Evolutionary conservation across 1,140 invertebrate species (phyloP).

Genomic region (Agraylea sexmaculata): DNA sequence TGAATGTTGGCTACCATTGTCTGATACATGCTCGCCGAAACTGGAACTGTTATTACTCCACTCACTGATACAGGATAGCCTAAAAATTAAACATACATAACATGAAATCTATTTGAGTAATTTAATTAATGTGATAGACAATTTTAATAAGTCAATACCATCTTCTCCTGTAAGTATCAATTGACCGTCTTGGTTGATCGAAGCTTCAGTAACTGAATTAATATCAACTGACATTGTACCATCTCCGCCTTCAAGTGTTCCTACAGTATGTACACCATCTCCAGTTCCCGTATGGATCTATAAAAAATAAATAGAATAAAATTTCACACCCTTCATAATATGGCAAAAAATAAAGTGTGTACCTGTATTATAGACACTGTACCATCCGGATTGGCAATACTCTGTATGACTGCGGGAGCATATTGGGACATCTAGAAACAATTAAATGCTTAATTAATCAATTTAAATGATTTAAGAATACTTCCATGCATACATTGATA

Average conservation of each 20-base stretch:
- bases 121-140: too few species aligned
- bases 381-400: conserved; percentile 92
- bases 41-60: conserved; percentile 90
- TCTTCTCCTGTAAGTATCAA: conserved; percentile 91
- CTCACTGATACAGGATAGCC: conserved; percentile 79
- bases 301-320: conserved; percentile 10
- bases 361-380: conserved; percentile 93
- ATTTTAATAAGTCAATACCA: too few species aligned
- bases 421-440: conserved; percentile 53
- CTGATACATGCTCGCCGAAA: conserved; percentile 91
- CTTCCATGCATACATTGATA: too few species aligned
- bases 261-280: conserved; percentile 55
- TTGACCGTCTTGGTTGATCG: conserved; percentile 82
- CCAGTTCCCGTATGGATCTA: conserved; percentile 66
- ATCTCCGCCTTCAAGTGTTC: conserved; percentile 67
- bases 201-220: conserved; percentile 76
- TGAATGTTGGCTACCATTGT: conserved; percentile 89
- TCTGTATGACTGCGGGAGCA: conserved; percentile 85
- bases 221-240: conserved; percentile 71
- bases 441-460: too few species aligned
- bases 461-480: too few species aligned
- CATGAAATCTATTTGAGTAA: not conserved
- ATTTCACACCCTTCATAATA: conserved; percentile 5
- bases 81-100: conserved; percentile 30
- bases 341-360: conserved; percentile 10